A percentile compares a stretch with the other conserved stretches of the same genome.
Conservation (phyloP, 2,113 vertebrate genomes). For the Chionis minor region DNA sequence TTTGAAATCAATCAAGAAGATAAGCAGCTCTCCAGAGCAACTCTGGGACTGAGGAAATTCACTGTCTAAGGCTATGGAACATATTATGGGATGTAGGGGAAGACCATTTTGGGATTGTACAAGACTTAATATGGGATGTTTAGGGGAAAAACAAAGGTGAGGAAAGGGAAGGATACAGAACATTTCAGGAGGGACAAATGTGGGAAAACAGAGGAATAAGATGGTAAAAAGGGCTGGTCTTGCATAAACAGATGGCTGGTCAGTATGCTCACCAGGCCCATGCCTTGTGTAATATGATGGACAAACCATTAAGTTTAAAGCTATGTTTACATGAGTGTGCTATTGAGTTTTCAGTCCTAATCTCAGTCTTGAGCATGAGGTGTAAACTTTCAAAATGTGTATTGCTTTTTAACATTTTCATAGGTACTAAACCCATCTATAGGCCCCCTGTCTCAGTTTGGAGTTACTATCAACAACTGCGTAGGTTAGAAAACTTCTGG, state of each 20-base stretch:
- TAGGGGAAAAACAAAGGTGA: neutral
- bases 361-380: neutral
- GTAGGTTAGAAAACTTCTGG: neutral
- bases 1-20: neutral
- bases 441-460: neutral
- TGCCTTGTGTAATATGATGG: neutral
- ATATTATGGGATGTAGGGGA: neutral
- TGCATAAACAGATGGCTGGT: neutral
- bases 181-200: neutral
- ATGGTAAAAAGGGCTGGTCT: neutral
- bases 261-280: neutral
- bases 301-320: neutral
- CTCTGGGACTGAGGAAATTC: neutral
- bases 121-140: neutral
- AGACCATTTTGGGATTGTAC: neutral
- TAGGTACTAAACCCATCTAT: neutral
- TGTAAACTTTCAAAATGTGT: neutral
- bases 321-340: neutral
- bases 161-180: neutral
- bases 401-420: neutral
- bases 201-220: neutral
- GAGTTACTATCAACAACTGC: neutral
- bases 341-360: neutral
- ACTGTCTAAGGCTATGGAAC: neutral
- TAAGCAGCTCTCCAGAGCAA: neutral